Base-by-base conservation (phyloP, 2,113 vertebrate genomes). In the Tonatia bakeri region DNA sequence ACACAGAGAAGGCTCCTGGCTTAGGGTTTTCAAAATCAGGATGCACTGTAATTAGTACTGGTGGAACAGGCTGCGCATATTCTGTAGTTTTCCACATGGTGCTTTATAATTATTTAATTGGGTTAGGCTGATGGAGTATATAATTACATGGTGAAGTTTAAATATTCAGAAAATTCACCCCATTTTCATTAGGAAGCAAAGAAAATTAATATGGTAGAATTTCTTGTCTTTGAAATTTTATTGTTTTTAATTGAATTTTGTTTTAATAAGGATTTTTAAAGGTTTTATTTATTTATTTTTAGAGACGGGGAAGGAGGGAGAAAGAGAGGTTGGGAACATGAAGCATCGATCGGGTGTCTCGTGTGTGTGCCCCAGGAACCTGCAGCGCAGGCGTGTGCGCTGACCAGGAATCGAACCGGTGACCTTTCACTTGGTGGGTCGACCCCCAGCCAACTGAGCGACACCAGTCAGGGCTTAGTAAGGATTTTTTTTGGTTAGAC, bases 81-180 rank as follows among this genome's bases (percentile, higher is more conserved):
- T 97, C 79, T 92, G 7, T 97, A 92, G 77, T 97, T 98, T 98
- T 70, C 73, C 88, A 67, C 22, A 20, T 56, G 97, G 94, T 93
- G 92, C 94, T 96, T 94, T 97, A 94, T 95, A 97, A 91, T 97
- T 97, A 95, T 97, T 98, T 98, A 98, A 98, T 98, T 98, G 95
- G 92, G 82, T 97, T 98, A 94, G 85, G 45, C 94, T 98, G 97
- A 98, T 97, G 89, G 94, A 97, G 47, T 97, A 80, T 95, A 83
- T 98, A 98, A 98, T 98, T 98, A 97, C 90, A 85, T 97, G 97
- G 93, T 80, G 93, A 96, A 95, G 1, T 92, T 97, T 97, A 97
- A 98, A 97, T 96, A 93, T 89, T 98, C 24, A 83, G 87, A 96
- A 92, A 91, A 64, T 90, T 52, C 13, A 26, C 81, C n/a, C 43